Evolutionary conservation across 2,888 invertebrate species (phyloP).

Genomic region (Parnassius glacialis): DNA sequence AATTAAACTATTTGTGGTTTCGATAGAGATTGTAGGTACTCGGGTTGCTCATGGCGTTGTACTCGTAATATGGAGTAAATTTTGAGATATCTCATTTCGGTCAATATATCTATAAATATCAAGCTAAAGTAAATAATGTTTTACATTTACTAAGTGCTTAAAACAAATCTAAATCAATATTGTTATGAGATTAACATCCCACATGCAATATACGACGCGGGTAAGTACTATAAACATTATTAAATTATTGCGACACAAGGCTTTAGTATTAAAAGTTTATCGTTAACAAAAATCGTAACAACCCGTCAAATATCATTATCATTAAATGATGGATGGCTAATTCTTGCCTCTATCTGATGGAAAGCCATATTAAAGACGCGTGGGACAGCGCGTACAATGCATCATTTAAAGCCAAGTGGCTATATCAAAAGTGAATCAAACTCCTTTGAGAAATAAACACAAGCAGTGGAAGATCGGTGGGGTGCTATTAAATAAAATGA

Average conservation of each 20-base stretch:
- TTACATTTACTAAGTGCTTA: background rate
- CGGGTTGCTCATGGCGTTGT: too few species aligned
- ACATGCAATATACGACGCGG: slow-evolving; percentile 14
- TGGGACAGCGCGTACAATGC: slow-evolving; percentile 72
- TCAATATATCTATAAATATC: background rate
- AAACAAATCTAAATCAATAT: background rate
- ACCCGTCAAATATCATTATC: slow-evolving; percentile 75
- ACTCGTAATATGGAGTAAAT: too few species aligned
- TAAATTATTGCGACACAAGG: slow-evolving; percentile 29
- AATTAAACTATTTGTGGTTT: too few species aligned
- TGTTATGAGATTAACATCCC: slow-evolving; percentile 18
- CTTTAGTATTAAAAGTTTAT: slow-evolving; percentile 57
- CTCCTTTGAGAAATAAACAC: slow-evolving; percentile 33
- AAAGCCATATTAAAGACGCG: slow-evolving; percentile 65
- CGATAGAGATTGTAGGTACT: too few species aligned
- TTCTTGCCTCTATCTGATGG: slow-evolving; percentile 65
- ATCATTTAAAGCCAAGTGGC: slow-evolving; percentile 59
- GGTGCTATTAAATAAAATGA: slow-evolving; percentile 28
- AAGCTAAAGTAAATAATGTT: background rate
- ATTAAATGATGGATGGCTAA: slow-evolving; percentile 75
- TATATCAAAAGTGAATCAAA: slow-evolving; percentile 37
- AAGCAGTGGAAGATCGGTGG: slow-evolving; percentile 24
- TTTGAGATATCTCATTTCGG: too few species aligned
- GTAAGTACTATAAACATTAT: slow-evolving; percentile 28
- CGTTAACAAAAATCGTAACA: slow-evolving; percentile 60